These are phyloP conservation scores for Brachycybe producta DNA, from an alignment of 2,888 invertebrate genomes.

Conservation along the genomic window DNA sequence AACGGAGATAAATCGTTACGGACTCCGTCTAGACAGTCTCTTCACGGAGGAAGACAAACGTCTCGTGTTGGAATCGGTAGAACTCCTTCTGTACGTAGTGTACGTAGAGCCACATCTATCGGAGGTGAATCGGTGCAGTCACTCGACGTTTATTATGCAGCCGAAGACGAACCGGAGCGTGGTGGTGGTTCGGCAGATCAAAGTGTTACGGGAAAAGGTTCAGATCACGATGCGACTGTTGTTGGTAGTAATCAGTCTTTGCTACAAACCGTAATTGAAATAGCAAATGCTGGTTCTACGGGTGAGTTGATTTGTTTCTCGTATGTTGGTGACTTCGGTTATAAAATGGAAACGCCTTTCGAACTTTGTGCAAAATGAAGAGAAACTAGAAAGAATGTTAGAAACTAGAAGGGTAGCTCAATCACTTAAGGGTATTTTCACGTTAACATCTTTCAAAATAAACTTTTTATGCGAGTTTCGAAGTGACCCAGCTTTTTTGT, in stretches of 20 bases:
- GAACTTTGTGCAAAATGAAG: too few species aligned
- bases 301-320: background rate
- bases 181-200: background rate
- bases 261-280: conserved; percentile 10
- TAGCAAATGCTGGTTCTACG: background rate
- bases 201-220: background rate
- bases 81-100: conserved; percentile 17
- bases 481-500: too few species aligned
- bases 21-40: too few species aligned
- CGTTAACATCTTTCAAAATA: too few species aligned
- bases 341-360: too few species aligned
- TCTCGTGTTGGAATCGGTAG: background rate
- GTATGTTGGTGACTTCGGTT: too few species aligned
- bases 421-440: too few species aligned
- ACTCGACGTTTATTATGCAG: conserved; percentile 75
- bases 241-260: conserved; percentile 6
- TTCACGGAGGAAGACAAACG: background rate
- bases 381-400: too few species aligned
- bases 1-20: too few species aligned
- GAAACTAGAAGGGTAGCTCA: too few species aligned
- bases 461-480: too few species aligned
- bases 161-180: conserved; percentile 58
- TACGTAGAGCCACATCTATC: conserved; percentile 58
- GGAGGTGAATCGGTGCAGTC: conserved; percentile 70
- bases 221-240: background rate